Percentiles rank a stretch among this genome's conserved stretches.
Conservation (phyloP, 2,888 invertebrate genomes). For the Amphimallon solstitiale region DNA sequence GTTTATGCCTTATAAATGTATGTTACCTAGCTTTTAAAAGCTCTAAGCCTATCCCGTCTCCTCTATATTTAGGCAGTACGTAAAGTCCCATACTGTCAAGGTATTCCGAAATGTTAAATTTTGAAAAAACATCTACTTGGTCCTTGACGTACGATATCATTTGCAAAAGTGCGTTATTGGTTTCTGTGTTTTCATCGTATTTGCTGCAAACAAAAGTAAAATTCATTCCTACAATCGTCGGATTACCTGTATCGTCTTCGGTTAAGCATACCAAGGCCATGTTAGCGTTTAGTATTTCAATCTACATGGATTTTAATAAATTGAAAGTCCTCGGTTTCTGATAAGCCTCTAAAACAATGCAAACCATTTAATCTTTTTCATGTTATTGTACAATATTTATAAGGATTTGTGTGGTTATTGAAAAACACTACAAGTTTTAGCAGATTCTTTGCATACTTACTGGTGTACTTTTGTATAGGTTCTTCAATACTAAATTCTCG, state of each 20-base stretch:
- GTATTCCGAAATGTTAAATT: slow-evolving; percentile 50
- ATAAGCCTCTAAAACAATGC: too few species aligned
- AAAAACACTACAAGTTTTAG: too few species aligned
- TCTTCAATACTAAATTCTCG: too few species aligned
- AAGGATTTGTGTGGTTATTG: too few species aligned
- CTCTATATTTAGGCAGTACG: slow-evolving; percentile 54
- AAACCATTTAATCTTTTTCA: too few species aligned
- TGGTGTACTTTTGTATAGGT: too few species aligned
- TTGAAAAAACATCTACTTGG: slow-evolving; percentile 47
- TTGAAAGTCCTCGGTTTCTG: too few species aligned
- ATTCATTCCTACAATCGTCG: slow-evolving; percentile 58
- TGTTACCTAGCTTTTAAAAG: slow-evolving; percentile 49
- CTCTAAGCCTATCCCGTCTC: slow-evolving; percentile 52
- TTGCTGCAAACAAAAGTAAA: slow-evolving; percentile 42
- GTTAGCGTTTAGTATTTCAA: too few species aligned
- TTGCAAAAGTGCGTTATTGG: background rate
- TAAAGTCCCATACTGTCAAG: slow-evolving; percentile 56
- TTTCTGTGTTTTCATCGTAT: background rate
- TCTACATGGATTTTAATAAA: too few species aligned
- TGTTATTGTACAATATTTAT: too few species aligned
- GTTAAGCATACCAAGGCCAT: slow-evolving; percentile 57
- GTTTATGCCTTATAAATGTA: slow-evolving; percentile 37
- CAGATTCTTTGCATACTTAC: too few species aligned
- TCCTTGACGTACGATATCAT: slow-evolving; percentile 29
- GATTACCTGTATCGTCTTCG: slow-evolving; percentile 54